Evolutionary conservation across 1,140 invertebrate genomes (phyloP).

Genomic region (Theocolax elegans): DNA sequence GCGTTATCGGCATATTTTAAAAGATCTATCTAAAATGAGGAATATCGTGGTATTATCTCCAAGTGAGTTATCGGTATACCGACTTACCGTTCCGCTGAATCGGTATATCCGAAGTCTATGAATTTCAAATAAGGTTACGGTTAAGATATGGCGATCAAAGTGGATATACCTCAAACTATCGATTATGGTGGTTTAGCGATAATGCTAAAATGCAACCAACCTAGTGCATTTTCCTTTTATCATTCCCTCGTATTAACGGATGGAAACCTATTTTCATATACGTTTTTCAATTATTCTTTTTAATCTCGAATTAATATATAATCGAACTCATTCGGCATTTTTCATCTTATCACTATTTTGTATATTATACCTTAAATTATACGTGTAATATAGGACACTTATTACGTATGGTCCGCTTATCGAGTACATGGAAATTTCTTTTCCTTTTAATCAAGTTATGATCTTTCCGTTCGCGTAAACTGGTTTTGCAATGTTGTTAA

Average conservation of each 20-base stretch:
- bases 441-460: not conserved
- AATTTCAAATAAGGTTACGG: constrained; percentile 29
- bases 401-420: not conserved
- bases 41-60: not conserved
- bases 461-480: not conserved
- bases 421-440: constrained; percentile 6
- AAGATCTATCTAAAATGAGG: not conserved
- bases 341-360: not conserved
- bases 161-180: constrained; percentile 31
- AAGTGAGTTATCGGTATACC: not conserved
- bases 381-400: no score
- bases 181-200: constrained; percentile 37
- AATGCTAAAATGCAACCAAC: constrained; percentile 42
- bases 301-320: constrained; percentile 13
- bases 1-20: not conserved
- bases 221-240: constrained; percentile 21
- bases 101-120: constrained; percentile 16
- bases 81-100: not conserved
- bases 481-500: constrained; percentile 16
- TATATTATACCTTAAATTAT: not conserved
- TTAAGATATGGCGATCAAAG: constrained; percentile 25
- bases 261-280: no score
- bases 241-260: not conserved
- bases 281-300: not conserved
- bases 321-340: not conserved